Base-by-base conservation (phyloP, 2,888 invertebrate species). In the Clepsis dumicolana region DNA sequence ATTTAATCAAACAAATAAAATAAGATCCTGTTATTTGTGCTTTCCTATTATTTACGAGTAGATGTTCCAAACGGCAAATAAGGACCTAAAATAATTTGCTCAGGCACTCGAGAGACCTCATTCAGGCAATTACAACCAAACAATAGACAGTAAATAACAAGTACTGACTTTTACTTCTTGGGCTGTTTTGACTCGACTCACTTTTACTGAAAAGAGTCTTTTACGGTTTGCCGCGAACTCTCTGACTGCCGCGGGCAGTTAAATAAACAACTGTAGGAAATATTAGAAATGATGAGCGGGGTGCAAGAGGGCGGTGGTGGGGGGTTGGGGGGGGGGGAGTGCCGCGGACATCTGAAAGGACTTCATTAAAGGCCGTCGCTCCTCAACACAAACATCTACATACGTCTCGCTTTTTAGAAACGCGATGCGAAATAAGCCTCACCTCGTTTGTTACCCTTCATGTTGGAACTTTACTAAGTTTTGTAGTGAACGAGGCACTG, bases 291-390 rank as follows among this genome's bases (percentile, higher is more conserved):
- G n/a, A n/a, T n/a, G n/a, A n/a, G n/a, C n/a, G 41, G 1, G 16
- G 8, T 18, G 5, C 2, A 7, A 4, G 41, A 8, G 7, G 41
- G 8, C 4, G 7, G 14, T 3, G 14, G 14, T 4, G 14, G 14
- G 35, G 4, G 35, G 14, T 4, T 14, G 4, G 38, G 38, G 38
- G 14, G 38, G 41, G 41, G 41, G 16, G 8, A 44, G 18, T 44
- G 41, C 16, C 18, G 18, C 16, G 41, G 41, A 44, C 41, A 44
- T 18, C 41, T 44, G 41, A 44, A 44, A 44, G 41, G 18, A 44
- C 16, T 44, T 44, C 41, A 44, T 44, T 44, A 44, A 16, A 41
- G 8, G 16, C 41, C 41, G 41, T 2, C 41, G 18, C 41, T 44
- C 41, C 7, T 18, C 41, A 44, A 44, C 18, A 18, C n/a, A 44